Evolutionary conservation across 2,797 vertebrate genomes (phyloP), one percentile per base, ranked within the genome.

Genomic region (Notamacropus eugenii): DNA sequence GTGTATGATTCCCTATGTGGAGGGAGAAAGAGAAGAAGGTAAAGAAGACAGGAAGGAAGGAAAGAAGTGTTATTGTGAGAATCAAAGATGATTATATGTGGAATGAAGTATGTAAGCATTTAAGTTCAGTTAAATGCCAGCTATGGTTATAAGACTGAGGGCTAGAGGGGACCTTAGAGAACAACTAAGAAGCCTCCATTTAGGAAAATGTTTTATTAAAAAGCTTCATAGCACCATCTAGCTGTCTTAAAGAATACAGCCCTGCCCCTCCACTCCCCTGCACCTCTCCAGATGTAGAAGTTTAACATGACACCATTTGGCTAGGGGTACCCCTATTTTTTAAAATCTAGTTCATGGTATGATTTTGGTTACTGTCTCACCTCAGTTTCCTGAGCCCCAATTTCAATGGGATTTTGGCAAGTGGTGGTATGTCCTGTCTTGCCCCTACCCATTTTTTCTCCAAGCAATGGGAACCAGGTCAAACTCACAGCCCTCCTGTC

Each of bases 171-270:
- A 14, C 55, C 14, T 55, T 55, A 16, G 55, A 55, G 55, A 55
- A 55, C 55, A 55, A 55, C 55, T 55, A 90, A 50, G 93, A 55
- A 55, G 57, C 97, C 92, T 98, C 98, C 54, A 98, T 97, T 98
- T 98, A 98, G 98, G 98, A 98, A 98, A 99, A 98, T 98, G 93
- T 99, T 99, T 98, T 99, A 99, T 99, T 99, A 97, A 99, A 99
- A 99, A 98, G 98, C 98, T 97, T 98, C 98, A 98, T 98, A 99
- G 98, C 99, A 99, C 98, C 99, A 98, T 99, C 98, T 98, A 98
- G 96, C 97, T 98, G 97, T 98, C 98, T 97, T 98, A 98, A 98
- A 99, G 98, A 98, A 97, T 82, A 91, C 96, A 22, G 92, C 91
- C 87, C 11, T 14, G 6, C 12, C 54, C 54, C 54, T 55, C 5